Evolutionary conservation across 2,113 vertebrate genomes (phyloP).

Genomic region (Hypomesus transpacificus): DNA sequence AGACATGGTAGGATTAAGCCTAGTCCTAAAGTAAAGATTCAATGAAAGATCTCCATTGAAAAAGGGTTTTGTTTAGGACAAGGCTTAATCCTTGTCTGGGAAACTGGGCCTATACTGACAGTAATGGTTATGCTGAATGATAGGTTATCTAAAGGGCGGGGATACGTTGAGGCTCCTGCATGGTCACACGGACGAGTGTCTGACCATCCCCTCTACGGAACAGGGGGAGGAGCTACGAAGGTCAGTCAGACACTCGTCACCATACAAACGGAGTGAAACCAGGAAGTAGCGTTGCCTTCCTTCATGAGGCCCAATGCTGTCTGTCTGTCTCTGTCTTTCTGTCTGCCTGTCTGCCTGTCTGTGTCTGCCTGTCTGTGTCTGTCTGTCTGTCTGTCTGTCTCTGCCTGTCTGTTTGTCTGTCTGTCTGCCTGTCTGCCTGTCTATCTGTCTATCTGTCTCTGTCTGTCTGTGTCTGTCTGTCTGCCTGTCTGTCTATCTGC

Average conservation of each 20-base stretch:
- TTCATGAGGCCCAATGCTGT: neutral
- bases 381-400: neutral
- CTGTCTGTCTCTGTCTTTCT: neutral
- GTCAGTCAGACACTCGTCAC: slow-evolving; percentile 58
- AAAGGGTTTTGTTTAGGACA: too few relatives aligned
- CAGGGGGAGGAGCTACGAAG: slow-evolving; percentile 84
- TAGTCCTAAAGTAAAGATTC: neutral
- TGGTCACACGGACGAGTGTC: slow-evolving; percentile 89
- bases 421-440: too few relatives aligned
- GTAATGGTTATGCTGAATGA: slow-evolving; percentile 13
- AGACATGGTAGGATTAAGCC: too few relatives aligned
- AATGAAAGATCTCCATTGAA: too few relatives aligned
- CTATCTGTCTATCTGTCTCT: too few relatives aligned
- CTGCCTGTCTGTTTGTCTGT: slow-evolving; percentile 21
- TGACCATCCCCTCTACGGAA: slow-evolving; percentile 82
- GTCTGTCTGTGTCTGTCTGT: too few relatives aligned
- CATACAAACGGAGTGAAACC: neutral
- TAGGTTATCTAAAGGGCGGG: slow-evolving; percentile 90
- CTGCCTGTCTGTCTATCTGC: neutral
- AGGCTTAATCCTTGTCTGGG: neutral
- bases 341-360: neutral
- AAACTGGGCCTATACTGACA: neutral
- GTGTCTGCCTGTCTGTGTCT: too few relatives aligned
- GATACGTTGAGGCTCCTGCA: slow-evolving; percentile 88
- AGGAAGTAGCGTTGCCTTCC: neutral